Conservation (phyloP, 1,140 invertebrate species). For the Diorhabda carinulata region DNA sequence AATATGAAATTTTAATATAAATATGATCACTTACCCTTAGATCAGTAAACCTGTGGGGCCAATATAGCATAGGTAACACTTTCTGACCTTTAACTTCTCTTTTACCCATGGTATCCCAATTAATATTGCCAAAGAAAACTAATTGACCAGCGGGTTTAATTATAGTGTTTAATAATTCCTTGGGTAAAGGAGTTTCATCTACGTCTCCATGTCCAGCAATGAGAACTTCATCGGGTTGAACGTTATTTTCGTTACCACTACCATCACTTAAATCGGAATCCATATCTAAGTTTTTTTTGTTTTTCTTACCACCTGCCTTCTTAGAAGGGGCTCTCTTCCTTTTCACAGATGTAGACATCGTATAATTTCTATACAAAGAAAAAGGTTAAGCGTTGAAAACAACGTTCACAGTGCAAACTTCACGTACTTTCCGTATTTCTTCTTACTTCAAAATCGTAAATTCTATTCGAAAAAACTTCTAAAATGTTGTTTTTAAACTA, state of each 20-base stretch:
- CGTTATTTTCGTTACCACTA: conserved; percentile 45
- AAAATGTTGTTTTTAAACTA: background rate
- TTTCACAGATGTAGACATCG: conserved; percentile 36
- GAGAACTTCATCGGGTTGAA: conserved; percentile 51
- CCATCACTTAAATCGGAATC: conserved; percentile 52
- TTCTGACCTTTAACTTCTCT: conserved; percentile 54
- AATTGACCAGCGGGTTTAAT: conserved; percentile 59
- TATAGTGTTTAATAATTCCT: conserved; percentile 58
- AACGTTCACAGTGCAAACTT: background rate
- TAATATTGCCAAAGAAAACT: conserved; percentile 59
- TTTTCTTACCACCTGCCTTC: conserved; percentile 44
- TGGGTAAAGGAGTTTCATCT: conserved; percentile 50
- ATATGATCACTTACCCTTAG: conserved; percentile 49
- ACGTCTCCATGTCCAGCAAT: conserved; percentile 50
- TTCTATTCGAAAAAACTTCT: background rate
- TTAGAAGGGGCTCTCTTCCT: conserved; percentile 44
- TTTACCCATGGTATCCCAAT: conserved; percentile 61
- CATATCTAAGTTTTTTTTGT: conserved; percentile 51
- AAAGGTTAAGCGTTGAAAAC: background rate
- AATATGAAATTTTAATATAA: too few species aligned
- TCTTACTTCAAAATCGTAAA: background rate
- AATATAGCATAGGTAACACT: conserved; percentile 61
- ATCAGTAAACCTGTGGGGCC: conserved; percentile 62
- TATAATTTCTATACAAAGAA: conserved; percentile 4
- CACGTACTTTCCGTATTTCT: background rate